Base-by-base conservation (phyloP, 1,140 invertebrate species). In the Eubasilissa regina region DNA sequence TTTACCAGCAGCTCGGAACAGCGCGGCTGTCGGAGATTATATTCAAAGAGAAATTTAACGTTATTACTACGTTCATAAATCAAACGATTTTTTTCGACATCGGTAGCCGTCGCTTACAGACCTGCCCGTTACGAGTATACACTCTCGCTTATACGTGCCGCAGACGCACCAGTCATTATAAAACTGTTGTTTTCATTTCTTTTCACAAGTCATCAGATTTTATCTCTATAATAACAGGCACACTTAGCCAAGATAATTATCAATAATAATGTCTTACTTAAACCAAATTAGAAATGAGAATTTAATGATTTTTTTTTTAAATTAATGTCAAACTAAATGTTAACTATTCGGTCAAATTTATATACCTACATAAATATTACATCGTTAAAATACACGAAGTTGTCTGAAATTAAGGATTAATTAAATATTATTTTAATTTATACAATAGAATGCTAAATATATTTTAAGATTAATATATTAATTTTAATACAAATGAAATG, bases 31-130 rank as follows among this genome's bases (percentile, higher is more conserved):
- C 60, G 60, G 60, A 44, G 60, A 43, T 64, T 64, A 64, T 21
- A 43, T 25, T 64, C 21, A 7, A 64, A 64, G 60, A 64, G 60
- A 64, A 64, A 64, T 64, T 25, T 25, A 11, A 44, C 25, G 6
- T 35, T 44, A 21, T 43, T 43, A 64, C 21, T 25, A 25, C 60
- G 35, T 35, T 64, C 60, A 64, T 64, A 13, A 44, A 64, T 64
- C 60, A 64, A 4, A 43, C 11, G 21, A 43, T 19, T 64, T 64
- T 64, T 64, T 25, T 64, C 60, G 60, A 13, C 60, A 13, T n/a
- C 60, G 35, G 35, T 64, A 35, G 60, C 60, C 13, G 19, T 64
- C 19, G 19, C 35, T 44, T 25, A n/a, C 1, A 35, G 25, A 35
- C 25, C 6, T 35, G 6, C 25, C 25, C 1, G 25, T 35, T 35